Conservation (phyloP, 2,113 vertebrate species). For the Cebidichthys violaceus region DNA sequence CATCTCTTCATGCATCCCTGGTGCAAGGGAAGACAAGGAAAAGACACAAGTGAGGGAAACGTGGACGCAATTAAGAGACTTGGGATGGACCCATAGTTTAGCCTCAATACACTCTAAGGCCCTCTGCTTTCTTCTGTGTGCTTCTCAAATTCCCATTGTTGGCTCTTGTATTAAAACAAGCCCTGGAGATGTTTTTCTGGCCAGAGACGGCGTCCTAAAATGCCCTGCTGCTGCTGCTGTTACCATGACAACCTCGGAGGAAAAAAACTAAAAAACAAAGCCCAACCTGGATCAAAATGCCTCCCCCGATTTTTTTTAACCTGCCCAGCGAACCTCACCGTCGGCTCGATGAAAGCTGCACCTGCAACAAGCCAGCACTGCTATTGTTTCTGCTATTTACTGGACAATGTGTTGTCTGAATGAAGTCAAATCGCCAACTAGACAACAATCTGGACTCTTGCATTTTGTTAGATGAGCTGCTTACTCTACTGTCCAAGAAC, state of each 20-base stretch:
- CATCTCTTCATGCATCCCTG: too few species aligned
- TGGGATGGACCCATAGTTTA: constrained; percentile 32
- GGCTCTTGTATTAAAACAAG: constrained; percentile 45
- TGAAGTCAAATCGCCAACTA: constrained; percentile 11
- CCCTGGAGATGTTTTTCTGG: constrained; percentile 60
- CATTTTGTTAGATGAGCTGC: neutral
- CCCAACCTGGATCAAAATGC: constrained; percentile 52
- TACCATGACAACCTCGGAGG: constrained; percentile 77
- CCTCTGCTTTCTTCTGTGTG: constrained; percentile 44
- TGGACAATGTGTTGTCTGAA: constrained; percentile 5
- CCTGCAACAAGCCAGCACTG: constrained; percentile 52
- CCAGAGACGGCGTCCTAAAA: constrained; percentile 69
- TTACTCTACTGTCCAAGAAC: constrained; percentile 16
- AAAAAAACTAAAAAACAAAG: constrained; percentile 33
- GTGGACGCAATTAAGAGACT: neutral
- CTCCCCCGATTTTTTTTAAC: constrained; percentile 47
- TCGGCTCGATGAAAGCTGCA: constrained; percentile 60
- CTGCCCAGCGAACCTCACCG: constrained; percentile 67
- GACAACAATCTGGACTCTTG: constrained; percentile 24
- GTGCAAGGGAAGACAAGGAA: neutral
- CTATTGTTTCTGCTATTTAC: constrained; percentile 41
- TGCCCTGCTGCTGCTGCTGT: constrained; percentile 70
- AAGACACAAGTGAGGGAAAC: too few species aligned
- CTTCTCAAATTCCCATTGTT: constrained; percentile 62
- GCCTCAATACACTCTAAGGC: constrained; percentile 36